Conservation (phyloP, 2,113 vertebrate species). For the Thamnaconus septentrionalis region DNA sequence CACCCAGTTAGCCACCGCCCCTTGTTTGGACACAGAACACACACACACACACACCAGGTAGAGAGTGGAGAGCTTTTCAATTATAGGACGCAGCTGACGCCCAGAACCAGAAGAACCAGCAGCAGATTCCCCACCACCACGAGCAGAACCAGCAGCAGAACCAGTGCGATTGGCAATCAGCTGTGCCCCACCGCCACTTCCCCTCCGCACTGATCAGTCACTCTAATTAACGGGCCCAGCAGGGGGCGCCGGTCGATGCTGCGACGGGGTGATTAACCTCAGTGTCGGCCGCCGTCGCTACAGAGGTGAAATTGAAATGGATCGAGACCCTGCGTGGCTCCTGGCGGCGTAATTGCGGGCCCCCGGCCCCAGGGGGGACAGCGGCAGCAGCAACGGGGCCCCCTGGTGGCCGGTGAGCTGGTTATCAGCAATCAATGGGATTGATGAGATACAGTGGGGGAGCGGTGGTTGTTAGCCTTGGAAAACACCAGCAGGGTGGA, state of each 20-base stretch:
- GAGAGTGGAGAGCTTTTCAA: too few species aligned
- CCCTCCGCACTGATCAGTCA: too few species aligned
- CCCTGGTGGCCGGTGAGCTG: not conserved
- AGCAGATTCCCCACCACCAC: too few species aligned
- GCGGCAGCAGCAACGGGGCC: conserved; percentile 25
- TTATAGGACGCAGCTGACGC: too few species aligned
- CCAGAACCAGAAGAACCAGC: too few species aligned
- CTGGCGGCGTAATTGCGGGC: conserved; percentile 57
- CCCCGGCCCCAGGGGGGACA: conserved; percentile 12
- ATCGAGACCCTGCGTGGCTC: conserved; percentile 48
- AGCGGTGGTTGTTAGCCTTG: not conserved
- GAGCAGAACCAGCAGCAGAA: too few species aligned
- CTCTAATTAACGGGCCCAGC: conserved; percentile 57
- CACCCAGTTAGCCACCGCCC: too few species aligned
- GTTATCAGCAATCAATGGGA: conserved; percentile 24
- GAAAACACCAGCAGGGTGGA: too few species aligned
- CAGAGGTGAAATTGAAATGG: conserved; percentile 62
- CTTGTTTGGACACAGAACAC: too few species aligned
- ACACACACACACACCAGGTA: too few species aligned
- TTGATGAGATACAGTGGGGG: not conserved
- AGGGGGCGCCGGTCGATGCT: conserved; percentile 49
- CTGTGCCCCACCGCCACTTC: too few species aligned
- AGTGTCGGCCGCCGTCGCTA: conserved; percentile 27
- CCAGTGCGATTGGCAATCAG: too few species aligned
- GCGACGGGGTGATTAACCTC: conserved; percentile 60